Evolutionary conservation across 2,888 invertebrate species (phyloP), one percentile per base, ranked within the genome.

Genomic region (Choristoneura rosaceana): DNA sequence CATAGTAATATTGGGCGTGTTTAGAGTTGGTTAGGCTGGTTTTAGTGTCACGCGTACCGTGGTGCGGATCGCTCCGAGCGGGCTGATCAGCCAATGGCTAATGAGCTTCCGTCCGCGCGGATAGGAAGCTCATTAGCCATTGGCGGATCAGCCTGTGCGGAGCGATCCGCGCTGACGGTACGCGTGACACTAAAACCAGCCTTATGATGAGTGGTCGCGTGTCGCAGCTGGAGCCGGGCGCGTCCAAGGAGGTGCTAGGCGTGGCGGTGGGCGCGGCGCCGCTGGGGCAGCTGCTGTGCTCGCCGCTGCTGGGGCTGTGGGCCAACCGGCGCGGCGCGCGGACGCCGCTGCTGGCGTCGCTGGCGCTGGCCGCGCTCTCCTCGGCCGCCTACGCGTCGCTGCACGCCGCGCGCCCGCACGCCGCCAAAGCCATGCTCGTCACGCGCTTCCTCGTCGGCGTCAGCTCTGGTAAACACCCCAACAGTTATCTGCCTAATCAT

Each of bases 181-280:
- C n/a, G n/a, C n/a, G n/a, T n/a, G n/a, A n/a, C n/a, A n/a, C n/a
- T n/a, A n/a, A n/a, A n/a, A n/a, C n/a, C n/a, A n/a, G n/a, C n/a
- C n/a, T n/a, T n/a, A n/a, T n/a, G n/a, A 55, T 0, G 25, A 12
- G 25, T 50, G 5, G 9, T 14, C 38, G 5, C 12, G 15, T 17
- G 55, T 91, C 95, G 71, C 92, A 98, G 98, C 90, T 98, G 89
- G 97, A 98, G 90, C 96, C 96, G 69, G 95, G 95, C 41, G 96
- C 97, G 7, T 96, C 96, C 77, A 98, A 98, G 87, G 97, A 97
- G 90, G 96, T 97, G 83, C 96, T 98, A 95, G 98, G 98, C 7
- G 95, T 96, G 80, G 96, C 97, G 65, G 97, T 98, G 66, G 98
- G 97, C 47, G 97, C 97, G 38, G 97, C 98, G 93, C 98, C 98